phyloP scores from a whole-genome alignment of 1,140 invertebrate genomes.

The Myzus persicae region DNA sequence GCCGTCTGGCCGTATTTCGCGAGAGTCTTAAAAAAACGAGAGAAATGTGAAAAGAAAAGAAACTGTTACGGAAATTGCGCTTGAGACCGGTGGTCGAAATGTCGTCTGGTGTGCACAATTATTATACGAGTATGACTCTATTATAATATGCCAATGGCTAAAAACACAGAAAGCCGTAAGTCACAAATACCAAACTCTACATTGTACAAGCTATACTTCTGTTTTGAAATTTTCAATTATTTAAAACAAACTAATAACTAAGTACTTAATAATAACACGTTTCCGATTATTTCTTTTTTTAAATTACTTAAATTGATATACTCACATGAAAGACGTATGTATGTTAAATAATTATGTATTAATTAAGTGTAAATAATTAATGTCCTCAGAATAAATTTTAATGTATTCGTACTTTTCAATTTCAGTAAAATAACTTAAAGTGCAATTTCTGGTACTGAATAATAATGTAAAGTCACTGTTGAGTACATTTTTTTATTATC shows the following conservation, averaged over 20 bases:
- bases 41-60: neutral
- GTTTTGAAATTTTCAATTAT: neutral
- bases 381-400: too few relatives aligned
- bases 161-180: neutral
- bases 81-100: neutral
- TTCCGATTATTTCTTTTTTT: too few relatives aligned
- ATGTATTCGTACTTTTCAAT: too few relatives aligned
- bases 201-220: neutral
- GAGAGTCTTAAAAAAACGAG: neutral
- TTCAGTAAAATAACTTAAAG: too few relatives aligned
- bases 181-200: neutral
- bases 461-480: too few relatives aligned
- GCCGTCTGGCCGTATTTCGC: neutral
- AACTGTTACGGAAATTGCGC: neutral
- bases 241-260: neutral
- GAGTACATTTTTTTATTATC: too few relatives aligned
- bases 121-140: neutral
- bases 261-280: too few relatives aligned
- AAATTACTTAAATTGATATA: too few relatives aligned
- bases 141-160: neutral
- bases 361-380: too few relatives aligned
- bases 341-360: too few relatives aligned
- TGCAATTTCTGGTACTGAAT: too few relatives aligned
- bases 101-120: neutral
- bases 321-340: too few relatives aligned